Base-by-base conservation (phyloP, 2,888 invertebrate genomes). In the Colostygia pectinataria region DNA sequence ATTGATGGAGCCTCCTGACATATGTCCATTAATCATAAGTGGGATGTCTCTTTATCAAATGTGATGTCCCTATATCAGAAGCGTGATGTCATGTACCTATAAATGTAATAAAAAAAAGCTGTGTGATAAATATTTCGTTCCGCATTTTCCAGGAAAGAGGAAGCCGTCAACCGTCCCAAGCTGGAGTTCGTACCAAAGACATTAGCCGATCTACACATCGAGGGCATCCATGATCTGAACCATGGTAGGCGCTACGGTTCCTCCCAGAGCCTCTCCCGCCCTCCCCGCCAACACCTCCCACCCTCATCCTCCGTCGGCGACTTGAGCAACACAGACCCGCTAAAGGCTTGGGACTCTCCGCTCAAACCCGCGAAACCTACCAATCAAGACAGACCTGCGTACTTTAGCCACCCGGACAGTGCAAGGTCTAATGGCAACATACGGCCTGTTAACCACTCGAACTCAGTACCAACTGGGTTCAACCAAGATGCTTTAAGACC, bases 101-200 rank as follows among this genome's bases (percentile, higher is more conserved):
- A n/a, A n/a, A n/a, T n/a, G n/a, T n/a, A n/a, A n/a, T n/a, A n/a
- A n/a, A n/a, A n/a, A n/a, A n/a, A n/a, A n/a, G n/a, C n/a, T 4
- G 1, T n/a, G n/a, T 25, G 24, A 6, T 9, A 6, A 23, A 3
- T 23, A 12, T 12, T 14, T 38, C 20, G 2, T 10, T 10, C 4
- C 5, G 5, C 6, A 20, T 39, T 24, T 59, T 57, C 25, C 77
- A 96, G 96, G 91, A 96, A 96, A 89, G 95, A 96, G 71, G 97
- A 97, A 83, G 97, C 97, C 53, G 95, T 95, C 65, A 93, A 92
- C 90, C 95, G 96, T 89, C 97, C 97, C 64, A 96, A 96, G 91
- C 76, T 94, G 86, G 97, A 97, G 88, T 98, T 97, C 85, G 93
- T 96, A 71, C 97, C 98, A 71, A 98, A 97, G 92, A 95, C 97